phyloP scores from a whole-genome alignment of 1,140 invertebrate species.

The Euschistus heros region DNA sequence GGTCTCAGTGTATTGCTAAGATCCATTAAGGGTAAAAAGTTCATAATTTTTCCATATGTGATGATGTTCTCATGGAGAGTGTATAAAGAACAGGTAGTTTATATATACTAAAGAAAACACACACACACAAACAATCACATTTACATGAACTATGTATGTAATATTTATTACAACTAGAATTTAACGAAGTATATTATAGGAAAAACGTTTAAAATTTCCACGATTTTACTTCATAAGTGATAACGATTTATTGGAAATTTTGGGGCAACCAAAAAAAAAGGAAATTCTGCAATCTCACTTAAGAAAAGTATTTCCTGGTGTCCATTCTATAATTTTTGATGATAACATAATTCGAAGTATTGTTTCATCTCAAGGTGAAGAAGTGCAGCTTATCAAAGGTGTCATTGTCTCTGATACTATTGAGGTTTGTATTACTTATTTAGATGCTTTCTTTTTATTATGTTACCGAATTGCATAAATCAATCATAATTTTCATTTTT shows the following conservation, averaged over 20 bases:
- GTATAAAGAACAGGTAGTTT: no score
- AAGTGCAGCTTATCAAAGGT: slow-evolving; percentile 60
- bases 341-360: slow-evolving; percentile 50
- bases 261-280: slow-evolving; percentile 79
- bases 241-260: slow-evolving; percentile 87
- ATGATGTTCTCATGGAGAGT: no score
- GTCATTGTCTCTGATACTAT: slow-evolving; percentile 70
- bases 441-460: background rate
- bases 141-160: no score
- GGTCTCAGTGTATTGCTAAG: no score
- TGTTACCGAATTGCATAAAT: background rate
- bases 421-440: slow-evolving; percentile 47
- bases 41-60: no score
- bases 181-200: slow-evolving; percentile 44
- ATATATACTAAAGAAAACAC: no score
- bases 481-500: background rate
- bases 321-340: slow-evolving; percentile 61
- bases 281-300: slow-evolving; percentile 83
- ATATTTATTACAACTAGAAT: slow-evolving; percentile 12
- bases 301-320: slow-evolving; percentile 90
- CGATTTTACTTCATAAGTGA: slow-evolving; percentile 94
- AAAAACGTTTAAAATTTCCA: slow-evolving; percentile 87
- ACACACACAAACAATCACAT: no score
- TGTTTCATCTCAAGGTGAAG: slow-evolving; percentile 72
- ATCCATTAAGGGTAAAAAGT: no score